These are phyloP conservation scores for Cenopis cana DNA, from an alignment of 2,888 invertebrate genomes.

Conservation along the genomic window DNA sequence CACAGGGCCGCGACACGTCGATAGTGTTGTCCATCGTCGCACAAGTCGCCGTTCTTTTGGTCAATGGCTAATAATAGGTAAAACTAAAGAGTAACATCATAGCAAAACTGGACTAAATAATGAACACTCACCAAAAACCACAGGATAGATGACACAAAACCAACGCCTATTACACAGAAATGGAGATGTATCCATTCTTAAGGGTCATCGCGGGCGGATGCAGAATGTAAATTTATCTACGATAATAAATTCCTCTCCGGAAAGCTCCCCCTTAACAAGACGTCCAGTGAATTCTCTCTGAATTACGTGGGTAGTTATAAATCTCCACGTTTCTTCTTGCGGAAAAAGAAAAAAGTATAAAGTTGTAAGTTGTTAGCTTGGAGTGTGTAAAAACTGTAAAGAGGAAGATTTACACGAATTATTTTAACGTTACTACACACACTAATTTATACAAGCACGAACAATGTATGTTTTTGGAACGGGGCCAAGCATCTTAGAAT, in stretches of 20 bases:
- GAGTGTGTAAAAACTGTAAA: slow-evolving; percentile 36
- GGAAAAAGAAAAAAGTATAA: slow-evolving; percentile 53
- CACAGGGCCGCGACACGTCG: too few species aligned
- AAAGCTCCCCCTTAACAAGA: slow-evolving; percentile 61
- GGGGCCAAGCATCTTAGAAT: background rate
- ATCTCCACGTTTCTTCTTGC: slow-evolving; percentile 59
- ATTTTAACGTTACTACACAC: background rate
- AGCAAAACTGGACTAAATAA: background rate
- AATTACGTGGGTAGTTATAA: slow-evolving; percentile 59
- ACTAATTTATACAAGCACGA: background rate
- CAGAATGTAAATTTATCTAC: slow-evolving; percentile 56
- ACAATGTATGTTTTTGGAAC: background rate
- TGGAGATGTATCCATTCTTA: slow-evolving; percentile 24
- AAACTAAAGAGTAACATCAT: too few species aligned
- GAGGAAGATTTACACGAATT: slow-evolving; percentile 15
- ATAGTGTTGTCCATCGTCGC: too few species aligned
- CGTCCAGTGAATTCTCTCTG: slow-evolving; percentile 57
- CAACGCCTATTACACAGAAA: slow-evolving; percentile 12
- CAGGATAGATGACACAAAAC: background rate
- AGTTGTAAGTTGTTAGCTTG: slow-evolving; percentile 38
- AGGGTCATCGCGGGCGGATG: slow-evolving; percentile 48
- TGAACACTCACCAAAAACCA: background rate
- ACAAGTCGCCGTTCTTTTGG: too few species aligned
- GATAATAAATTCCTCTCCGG: slow-evolving; percentile 54
- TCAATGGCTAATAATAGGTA: too few species aligned